Percentiles rank a stretch among this genome's conserved stretches.
phyloP scores from a whole-genome alignment of 2,797 vertebrate genomes.

The Lepus townsendii region DNA sequence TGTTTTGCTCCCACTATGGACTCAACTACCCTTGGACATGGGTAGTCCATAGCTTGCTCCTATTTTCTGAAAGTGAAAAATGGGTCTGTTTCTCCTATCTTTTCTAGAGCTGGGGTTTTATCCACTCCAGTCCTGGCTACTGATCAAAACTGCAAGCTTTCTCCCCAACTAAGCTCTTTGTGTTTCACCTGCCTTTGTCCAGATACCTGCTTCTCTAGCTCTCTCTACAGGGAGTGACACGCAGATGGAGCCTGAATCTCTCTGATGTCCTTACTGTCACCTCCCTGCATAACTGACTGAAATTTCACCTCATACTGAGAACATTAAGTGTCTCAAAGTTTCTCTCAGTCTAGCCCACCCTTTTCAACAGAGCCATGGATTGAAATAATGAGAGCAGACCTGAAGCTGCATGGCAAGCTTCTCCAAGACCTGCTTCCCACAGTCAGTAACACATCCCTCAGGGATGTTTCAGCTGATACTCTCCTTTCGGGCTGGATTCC shows the following conservation, averaged over 20 bases:
- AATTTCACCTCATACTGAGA: background rate
- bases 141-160: background rate
- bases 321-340: background rate
- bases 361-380: background rate
- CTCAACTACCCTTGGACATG: background rate
- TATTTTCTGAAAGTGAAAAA: background rate
- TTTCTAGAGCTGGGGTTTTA: background rate
- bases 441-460: background rate
- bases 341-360: background rate
- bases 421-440: background rate
- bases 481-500: background rate
- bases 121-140: background rate
- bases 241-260: background rate
- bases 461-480: background rate
- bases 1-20: background rate
- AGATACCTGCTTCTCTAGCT: background rate
- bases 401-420: background rate
- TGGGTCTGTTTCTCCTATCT: background rate
- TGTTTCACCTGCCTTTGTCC: background rate
- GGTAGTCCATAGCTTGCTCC: background rate
- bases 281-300: background rate
- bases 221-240: background rate
- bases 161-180: background rate
- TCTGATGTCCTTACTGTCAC: background rate
- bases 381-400: background rate